These are phyloP conservation scores for Galerucella calmariensis DNA, from an alignment of 2,888 invertebrate genomes.

Conservation along the genomic window DNA sequence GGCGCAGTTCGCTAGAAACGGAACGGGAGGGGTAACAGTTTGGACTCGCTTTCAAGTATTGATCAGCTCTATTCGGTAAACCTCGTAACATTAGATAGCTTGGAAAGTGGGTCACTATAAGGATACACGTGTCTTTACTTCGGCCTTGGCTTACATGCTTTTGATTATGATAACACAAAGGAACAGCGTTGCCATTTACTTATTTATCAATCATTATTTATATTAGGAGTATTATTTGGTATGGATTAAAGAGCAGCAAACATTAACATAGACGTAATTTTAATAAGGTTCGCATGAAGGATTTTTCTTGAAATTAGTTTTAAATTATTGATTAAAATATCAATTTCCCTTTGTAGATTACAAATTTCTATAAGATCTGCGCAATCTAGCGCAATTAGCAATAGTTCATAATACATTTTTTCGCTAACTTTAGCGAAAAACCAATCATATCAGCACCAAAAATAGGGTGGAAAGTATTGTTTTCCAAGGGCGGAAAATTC, in stretches of 20 bases:
- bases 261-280: too few relatives aligned
- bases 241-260: background rate
- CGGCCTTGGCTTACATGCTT: constrained; percentile 59
- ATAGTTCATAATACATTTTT: too few relatives aligned
- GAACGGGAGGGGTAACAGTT: constrained; percentile 40
- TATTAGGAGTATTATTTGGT: background rate
- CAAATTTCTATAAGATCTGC: too few relatives aligned
- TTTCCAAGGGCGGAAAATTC: too few relatives aligned
- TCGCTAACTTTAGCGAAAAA: too few relatives aligned
- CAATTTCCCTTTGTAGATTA: too few relatives aligned
- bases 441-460: too few relatives aligned
- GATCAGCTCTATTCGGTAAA: constrained; percentile 54
- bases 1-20: constrained; percentile 16
- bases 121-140: constrained; percentile 58
- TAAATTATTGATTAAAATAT: too few relatives aligned
- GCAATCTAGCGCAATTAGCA: too few relatives aligned
- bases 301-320: too few relatives aligned
- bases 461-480: too few relatives aligned
- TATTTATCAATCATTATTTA: constrained; percentile 4
- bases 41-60: constrained; percentile 57
- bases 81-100: constrained; percentile 50
- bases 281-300: too few relatives aligned
- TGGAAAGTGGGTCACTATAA: constrained; percentile 58
- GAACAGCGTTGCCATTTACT: constrained; percentile 41
- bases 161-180: constrained; percentile 47